Evolutionary conservation across 1,140 invertebrate species (phyloP).

Genomic region (Antheraea mylitta): DNA sequence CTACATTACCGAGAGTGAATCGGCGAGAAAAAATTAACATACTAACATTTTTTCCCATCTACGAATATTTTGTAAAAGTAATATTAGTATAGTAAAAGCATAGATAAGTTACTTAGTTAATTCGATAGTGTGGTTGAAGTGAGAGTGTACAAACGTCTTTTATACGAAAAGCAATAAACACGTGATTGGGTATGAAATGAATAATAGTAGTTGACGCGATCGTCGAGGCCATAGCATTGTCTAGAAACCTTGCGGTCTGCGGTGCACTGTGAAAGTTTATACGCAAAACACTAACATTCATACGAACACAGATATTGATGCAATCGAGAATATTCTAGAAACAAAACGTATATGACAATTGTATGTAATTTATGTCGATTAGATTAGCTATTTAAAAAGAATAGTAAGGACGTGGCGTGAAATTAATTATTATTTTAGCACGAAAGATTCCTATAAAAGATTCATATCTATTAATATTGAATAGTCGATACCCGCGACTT

Average conservation of each 20-base stretch:
- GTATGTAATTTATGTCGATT: background rate
- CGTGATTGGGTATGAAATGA: constrained; percentile 9
- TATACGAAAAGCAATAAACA: background rate
- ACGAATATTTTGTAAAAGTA: too few relatives aligned
- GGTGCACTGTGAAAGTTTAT: constrained; percentile 34
- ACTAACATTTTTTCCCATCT: too few relatives aligned
- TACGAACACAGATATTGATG: background rate
- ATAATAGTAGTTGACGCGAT: background rate
- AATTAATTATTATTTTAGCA: too few relatives aligned
- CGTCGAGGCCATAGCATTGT: constrained; percentile 19
- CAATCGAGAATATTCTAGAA: background rate
- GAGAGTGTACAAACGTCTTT: constrained; percentile 15
- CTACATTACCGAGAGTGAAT: too few relatives aligned
- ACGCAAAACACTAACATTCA: constrained; percentile 2
- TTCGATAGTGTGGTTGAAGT: constrained; percentile 7
- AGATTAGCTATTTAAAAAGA: background rate
- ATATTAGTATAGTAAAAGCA: background rate
- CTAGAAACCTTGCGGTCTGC: constrained; percentile 28
- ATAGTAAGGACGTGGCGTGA: background rate
- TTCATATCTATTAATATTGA: too few relatives aligned
- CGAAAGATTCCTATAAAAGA: too few relatives aligned
- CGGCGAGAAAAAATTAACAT: too few relatives aligned
- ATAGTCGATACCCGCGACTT: too few relatives aligned
- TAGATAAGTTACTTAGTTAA: background rate
- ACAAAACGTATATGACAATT: background rate